Evolutionary conservation across 37 sponge, comb jelly and placozoan genomes (phyloP), one percentile per base, ranked within the genome.

Genomic region (Spongilla lacustris): DNA sequence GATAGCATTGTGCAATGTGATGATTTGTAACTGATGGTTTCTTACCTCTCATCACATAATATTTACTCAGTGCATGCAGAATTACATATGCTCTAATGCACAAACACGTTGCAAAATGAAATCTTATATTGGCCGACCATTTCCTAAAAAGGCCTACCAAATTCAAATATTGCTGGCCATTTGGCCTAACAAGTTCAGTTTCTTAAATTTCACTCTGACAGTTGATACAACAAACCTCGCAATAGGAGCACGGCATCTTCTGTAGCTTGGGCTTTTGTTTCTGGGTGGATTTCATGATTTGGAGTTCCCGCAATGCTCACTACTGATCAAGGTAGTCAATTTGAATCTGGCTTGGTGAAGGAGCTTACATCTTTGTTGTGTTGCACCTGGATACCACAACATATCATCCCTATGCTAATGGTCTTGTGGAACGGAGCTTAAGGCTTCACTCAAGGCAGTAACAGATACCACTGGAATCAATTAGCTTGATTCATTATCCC

Each of bases 341-440:
- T 86, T 29, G 71, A 86, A 74, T 86, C 87, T 26, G 48, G 37
- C 8, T 72, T 86, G 41, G 68, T 29, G 74, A 71, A 33, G 19
- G 71, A 86, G 46, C 87, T 86, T 31, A 86, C 72, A 73, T 80
- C 79, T 11, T 50, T 79, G 11, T 74, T 86, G 14, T 79, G 87
- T 50, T 69, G 72, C 58, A 86, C 46, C 21, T 80, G 74, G 11
- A 77, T 85, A 85, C 79, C 14, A 86, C 87, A 4, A 28, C 73
- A n/a, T 79, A 86, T 46, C 80, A 78, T 74, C 79, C 87, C 71
- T 26, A 3, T 29, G 41, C 41, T 41, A 27, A 23, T 74, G 86
- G 85, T 2, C 68, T 89, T 36, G 50, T 89, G 8, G 90, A 89
- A 72, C 85, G 26, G 85, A 89, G 26, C 81, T 89, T 74, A 89